Conservation (phyloP, 2,888 invertebrate genomes). For the Pegoplata infirma region DNA sequence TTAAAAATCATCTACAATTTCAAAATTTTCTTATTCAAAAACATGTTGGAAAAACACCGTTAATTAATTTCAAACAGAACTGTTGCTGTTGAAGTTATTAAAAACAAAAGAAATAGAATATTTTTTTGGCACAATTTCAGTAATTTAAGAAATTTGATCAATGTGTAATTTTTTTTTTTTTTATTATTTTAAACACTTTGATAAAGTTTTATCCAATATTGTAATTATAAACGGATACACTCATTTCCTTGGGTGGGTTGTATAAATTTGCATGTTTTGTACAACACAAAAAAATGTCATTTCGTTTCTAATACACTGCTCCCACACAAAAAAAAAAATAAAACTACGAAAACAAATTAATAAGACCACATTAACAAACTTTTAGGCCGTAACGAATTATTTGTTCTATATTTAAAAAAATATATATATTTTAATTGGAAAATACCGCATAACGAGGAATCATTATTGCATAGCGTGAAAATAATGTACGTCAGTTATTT, state of each 20-base stretch:
- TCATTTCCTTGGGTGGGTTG: neutral
- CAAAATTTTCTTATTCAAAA: too few species aligned
- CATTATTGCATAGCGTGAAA: neutral
- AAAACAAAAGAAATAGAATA: too few species aligned
- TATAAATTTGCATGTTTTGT: neutral
- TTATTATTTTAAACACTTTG: neutral
- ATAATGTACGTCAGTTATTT: constrained; percentile 19
- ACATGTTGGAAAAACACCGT: too few species aligned
- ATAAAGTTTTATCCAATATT: neutral
- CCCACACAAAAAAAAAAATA: neutral
- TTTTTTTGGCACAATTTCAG: too few species aligned
- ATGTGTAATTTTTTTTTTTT: too few species aligned
- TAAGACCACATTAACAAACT: neutral
- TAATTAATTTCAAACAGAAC: too few species aligned
- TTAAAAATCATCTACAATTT: too few species aligned
- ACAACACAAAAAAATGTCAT: neutral
- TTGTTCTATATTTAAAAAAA: neutral
- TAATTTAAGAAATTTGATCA: too few species aligned
- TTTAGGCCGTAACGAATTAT: neutral
- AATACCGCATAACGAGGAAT: neutral
- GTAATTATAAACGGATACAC: neutral
- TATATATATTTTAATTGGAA: neutral
- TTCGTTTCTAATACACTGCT: neutral
- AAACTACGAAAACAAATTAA: neutral
- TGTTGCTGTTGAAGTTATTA: too few species aligned